Conservation (phyloP, 2,113 vertebrate species). For the Rhineura floridana region DNA sequence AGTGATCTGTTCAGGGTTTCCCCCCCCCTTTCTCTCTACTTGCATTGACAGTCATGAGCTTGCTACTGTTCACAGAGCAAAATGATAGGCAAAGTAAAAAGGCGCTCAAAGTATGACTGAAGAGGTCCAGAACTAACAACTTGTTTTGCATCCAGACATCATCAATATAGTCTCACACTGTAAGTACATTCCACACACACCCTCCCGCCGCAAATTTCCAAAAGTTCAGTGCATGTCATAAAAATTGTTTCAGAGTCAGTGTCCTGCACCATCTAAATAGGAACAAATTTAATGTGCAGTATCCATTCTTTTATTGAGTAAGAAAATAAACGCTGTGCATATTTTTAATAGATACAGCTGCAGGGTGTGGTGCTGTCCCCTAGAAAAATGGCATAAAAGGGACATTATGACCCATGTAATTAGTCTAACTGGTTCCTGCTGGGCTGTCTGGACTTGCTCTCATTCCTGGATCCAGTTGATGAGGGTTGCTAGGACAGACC, state of each 20-base stretch:
- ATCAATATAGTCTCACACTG: not conserved
- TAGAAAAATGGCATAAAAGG: not conserved
- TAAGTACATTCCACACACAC: too few species aligned
- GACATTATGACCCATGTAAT: not conserved
- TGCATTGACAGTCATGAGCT: not conserved
- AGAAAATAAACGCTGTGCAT: not conserved
- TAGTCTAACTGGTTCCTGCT: not conserved
- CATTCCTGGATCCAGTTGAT: not conserved
- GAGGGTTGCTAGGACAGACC: too few species aligned
- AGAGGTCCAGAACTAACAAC: not conserved
- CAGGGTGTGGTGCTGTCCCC: not conserved
- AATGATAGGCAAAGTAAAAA: not conserved
- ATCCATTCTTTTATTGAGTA: not conserved
- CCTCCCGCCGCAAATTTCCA: not conserved
- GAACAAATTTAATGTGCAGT: not conserved
- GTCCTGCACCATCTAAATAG: not conserved
- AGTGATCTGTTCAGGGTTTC: not conserved
- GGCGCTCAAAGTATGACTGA: not conserved
- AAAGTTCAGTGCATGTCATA: not conserved
- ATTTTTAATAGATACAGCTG: not conserved
- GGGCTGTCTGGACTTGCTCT: not conserved
- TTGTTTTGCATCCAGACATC: not conserved
- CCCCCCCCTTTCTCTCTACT: not conserved
- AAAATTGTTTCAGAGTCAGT: not conserved
- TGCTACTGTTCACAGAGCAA: not conserved